A percentile compares a stretch with the other conserved stretches of the same genome.
These are phyloP conservation scores for Stenotaenia linearis DNA, from an alignment of 2,888 invertebrate species.

Conservation along the genomic window DNA sequence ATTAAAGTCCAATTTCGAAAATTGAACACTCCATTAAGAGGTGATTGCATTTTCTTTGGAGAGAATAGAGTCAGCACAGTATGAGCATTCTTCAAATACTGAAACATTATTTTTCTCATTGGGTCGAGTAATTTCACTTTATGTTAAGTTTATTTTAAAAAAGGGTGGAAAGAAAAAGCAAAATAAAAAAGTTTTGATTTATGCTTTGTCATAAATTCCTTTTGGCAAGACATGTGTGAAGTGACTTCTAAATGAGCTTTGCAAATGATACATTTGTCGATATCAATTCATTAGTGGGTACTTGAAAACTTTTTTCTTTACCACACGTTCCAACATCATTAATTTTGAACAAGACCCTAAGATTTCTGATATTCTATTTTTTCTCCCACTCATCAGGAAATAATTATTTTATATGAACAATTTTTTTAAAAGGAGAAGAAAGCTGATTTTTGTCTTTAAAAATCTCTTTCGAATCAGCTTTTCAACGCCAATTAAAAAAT, in stretches of 20 bases:
- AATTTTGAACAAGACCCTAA: not conserved
- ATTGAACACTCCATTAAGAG: constrained; percentile 19
- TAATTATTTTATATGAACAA: not conserved
- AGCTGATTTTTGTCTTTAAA: too few relatives aligned
- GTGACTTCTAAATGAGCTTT: not conserved
- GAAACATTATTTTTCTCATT: not conserved
- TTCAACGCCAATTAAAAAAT: not conserved
- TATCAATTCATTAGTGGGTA: not conserved
- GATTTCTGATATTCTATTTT: not conserved
- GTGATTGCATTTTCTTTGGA: not conserved
- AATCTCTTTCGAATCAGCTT: too few relatives aligned
- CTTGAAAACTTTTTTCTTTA: not conserved
- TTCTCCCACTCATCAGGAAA: not conserved
- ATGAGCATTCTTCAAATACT: constrained; percentile 2
- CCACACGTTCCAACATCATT: not conserved
- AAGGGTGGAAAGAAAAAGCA: not conserved
- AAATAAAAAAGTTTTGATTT: not conserved
- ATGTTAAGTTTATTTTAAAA: not conserved
- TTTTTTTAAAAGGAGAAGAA: not conserved
- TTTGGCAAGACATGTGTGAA: not conserved
- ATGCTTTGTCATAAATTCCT: not conserved
- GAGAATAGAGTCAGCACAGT: constrained; percentile 3
- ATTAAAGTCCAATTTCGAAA: constrained; percentile 15
- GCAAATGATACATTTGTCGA: not conserved
- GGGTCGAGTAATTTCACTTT: not conserved